These are phyloP conservation scores for Lophura nycthemera DNA, from an alignment of 2,113 vertebrate species.

Conservation along the genomic window DNA sequence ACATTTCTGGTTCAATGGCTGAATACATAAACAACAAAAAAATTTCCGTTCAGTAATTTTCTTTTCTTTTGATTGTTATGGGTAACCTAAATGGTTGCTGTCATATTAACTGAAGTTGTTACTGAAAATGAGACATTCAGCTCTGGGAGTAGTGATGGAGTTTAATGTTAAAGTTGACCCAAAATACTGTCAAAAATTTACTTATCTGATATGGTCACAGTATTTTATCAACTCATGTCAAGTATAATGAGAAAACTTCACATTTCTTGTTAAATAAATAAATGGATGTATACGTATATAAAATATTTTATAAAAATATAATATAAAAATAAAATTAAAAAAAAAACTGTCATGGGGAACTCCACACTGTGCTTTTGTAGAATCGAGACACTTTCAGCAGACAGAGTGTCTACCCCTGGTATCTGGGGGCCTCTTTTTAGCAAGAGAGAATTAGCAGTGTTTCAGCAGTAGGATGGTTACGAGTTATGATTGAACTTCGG, in stretches of 20 bases:
- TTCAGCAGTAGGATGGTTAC: neutral
- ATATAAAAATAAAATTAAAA: no score
- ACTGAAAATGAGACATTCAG: neutral
- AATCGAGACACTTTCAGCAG: neutral
- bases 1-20: neutral
- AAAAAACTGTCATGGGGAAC: neutral
- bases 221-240: neutral
- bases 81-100: neutral
- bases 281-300: no score
- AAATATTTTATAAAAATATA: no score
- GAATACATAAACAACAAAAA: neutral
- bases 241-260: neutral
- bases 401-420: neutral
- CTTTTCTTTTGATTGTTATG: neutral
- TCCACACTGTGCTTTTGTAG: neutral
- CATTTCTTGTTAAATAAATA: neutral
- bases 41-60: neutral
- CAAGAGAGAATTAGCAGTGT: neutral
- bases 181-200: neutral
- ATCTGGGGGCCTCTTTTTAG: neutral
- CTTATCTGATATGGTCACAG: neutral
- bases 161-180: neutral
- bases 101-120: neutral
- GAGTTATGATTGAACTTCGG: neutral
- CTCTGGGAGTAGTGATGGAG: accelerated